Evolutionary conservation across 2,797 vertebrate genomes (phyloP), one percentile per base, ranked within the genome.

Genomic region (Trematomus bernacchii): DNA sequence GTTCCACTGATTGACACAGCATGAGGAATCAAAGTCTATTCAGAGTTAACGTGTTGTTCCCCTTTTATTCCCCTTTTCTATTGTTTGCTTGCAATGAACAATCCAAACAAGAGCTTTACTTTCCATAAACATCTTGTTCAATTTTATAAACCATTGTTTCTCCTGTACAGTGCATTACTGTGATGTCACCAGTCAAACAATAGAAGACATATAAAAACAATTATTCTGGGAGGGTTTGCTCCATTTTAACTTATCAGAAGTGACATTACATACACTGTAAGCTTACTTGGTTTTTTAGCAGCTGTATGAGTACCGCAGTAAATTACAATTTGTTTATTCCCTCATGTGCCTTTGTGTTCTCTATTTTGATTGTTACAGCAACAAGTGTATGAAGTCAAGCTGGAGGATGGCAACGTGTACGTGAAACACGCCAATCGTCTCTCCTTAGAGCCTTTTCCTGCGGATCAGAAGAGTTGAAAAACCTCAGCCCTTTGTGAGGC

Each of bases 371-470:
- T 76, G 59, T 80, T 84, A 58, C 83, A 95, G 94, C 94, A 95
- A 94, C 90, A 88, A 82, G 93, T 95, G 63, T 90, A 94, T 71
- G 92, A 94, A 83, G 93, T 94, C 70, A 95, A 94, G 84, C 79
- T 92, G 74, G 92, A 94, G 66, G 90, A 93, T 3, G 91, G 86
- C 47, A 89, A 83, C 12, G 90, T 95, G 65, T 94, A 92, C 6
- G 90, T 95, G 83, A 95, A 93, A 86, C 93, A 95, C 12, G 4
- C 19, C 21, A 83, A 82, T 55, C 69, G 40, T 72, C 94, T 95
- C 18, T 94, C 93, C 14, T 69, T 95, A 18, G 69, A 91, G 69
- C 87, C 91, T 52, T 93, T 94, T 71, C 80, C 85, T 46, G 70
- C 42, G 1, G 77, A 71, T 70, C 51, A 77, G 68, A 88, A 90